phyloP scores from a whole-genome alignment of 1,140 invertebrate species.

The Diorhabda sublineata region DNA sequence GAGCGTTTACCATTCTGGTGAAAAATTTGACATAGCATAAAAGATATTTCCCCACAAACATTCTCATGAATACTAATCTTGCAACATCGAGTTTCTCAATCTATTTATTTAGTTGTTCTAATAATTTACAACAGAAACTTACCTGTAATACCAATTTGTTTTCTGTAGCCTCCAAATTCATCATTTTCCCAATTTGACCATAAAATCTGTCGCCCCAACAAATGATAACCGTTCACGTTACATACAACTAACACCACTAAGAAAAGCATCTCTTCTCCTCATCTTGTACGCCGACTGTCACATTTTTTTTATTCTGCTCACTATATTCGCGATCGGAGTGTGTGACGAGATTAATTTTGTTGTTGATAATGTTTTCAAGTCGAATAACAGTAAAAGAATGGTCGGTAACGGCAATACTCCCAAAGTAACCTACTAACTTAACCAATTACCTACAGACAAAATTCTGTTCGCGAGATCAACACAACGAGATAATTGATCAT shows the following conservation, averaged over 20 bases:
- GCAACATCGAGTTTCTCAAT: too few relatives aligned
- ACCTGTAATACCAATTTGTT: constrained; percentile 24
- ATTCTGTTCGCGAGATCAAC: neutral
- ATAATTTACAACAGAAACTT: neutral
- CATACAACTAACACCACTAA: constrained; percentile 12
- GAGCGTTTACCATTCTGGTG: too few relatives aligned
- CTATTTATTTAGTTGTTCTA: too few relatives aligned
- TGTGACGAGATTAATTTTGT: constrained; percentile 11
- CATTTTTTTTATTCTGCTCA: constrained; percentile 8
- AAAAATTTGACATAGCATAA: too few relatives aligned
- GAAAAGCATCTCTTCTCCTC: constrained; percentile 10
- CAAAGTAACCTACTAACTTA: constrained; percentile 23
- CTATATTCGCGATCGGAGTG: neutral
- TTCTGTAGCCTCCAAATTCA: constrained; percentile 11
- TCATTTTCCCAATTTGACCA: neutral
- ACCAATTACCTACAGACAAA: neutral
- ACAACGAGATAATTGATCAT: neutral
- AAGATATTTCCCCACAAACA: too few relatives aligned
- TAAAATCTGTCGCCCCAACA: neutral
- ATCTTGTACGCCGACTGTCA: constrained; percentile 9
- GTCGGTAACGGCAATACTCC: constrained; percentile 22
- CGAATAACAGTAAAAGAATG: constrained; percentile 25
- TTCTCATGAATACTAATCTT: too few relatives aligned
- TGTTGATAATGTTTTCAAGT: neutral
- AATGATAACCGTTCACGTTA: neutral